These are phyloP conservation scores for Aptenodytes forsteri DNA, from an alignment of 2,113 vertebrate species.

Conservation along the genomic window DNA sequence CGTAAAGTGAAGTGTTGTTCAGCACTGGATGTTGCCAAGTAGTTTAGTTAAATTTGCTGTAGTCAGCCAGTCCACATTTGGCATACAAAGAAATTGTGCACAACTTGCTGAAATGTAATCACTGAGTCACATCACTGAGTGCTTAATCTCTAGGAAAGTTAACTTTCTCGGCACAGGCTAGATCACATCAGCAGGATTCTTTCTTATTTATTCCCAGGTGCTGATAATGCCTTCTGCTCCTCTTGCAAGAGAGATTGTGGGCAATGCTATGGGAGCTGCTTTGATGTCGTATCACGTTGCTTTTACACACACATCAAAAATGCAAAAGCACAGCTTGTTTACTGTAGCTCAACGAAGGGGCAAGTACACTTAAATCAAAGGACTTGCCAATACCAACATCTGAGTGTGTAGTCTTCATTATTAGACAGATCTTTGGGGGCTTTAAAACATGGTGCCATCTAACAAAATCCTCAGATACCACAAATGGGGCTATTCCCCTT, in stretches of 20 bases:
- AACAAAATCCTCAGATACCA: not conserved
- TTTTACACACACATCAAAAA: constrained; percentile 62
- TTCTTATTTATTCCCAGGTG: constrained; percentile 55
- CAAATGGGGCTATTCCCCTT: not conserved
- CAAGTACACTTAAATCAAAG: constrained; percentile 21
- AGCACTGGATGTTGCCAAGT: constrained; percentile 36
- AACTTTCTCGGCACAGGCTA: constrained; percentile 38
- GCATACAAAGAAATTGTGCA: constrained; percentile 42
- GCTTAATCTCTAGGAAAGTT: constrained; percentile 67
- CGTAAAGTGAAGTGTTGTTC: not conserved
- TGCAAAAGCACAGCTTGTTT: constrained; percentile 53
- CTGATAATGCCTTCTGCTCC: constrained; percentile 61
- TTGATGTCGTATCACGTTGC: constrained; percentile 14
- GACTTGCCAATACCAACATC: constrained; percentile 38
- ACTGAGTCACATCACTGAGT: constrained; percentile 66
- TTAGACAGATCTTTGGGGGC: constrained; percentile 27
- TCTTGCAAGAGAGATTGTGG: not conserved
- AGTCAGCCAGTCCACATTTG: constrained; percentile 51
- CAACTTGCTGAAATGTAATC: constrained; percentile 71
- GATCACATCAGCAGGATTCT: constrained; percentile 55
- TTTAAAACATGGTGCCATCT: constrained; percentile 7
- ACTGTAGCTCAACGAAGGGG: constrained; percentile 33
- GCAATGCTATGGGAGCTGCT: constrained; percentile 31
- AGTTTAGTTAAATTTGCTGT: constrained; percentile 45
- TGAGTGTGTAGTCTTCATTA: constrained; percentile 27